These are phyloP conservation scores for Alethe diademata DNA, from an alignment of 2,113 vertebrate genomes.

Conservation along the genomic window DNA sequence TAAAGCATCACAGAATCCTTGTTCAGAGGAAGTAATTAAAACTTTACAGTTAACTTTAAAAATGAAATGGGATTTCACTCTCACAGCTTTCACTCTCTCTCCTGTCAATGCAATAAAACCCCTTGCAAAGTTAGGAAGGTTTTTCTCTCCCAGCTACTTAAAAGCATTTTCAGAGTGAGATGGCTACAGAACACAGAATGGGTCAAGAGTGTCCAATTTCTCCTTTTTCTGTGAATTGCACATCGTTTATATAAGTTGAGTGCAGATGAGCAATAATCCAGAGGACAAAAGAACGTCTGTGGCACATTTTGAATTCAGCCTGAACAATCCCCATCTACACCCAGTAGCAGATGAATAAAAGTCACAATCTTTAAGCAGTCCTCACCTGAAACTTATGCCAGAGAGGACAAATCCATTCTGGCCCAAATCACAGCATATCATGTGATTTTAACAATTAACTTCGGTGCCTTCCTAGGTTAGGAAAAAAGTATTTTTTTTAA, in stretches of 20 bases:
- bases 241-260: neutral
- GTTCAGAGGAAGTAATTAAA: conserved; percentile 67
- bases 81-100: neutral
- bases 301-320: neutral
- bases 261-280: neutral
- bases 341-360: neutral
- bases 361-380: neutral
- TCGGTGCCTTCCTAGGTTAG: neutral
- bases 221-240: neutral
- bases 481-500: fast-evolving
- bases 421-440: neutral
- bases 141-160: conserved; percentile 19
- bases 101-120: conserved; percentile 28
- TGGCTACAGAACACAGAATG: neutral
- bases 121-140: conserved; percentile 17
- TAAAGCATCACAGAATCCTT: conserved; percentile 25
- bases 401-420: neutral
- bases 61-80: conserved; percentile 42
- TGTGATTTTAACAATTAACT: neutral
- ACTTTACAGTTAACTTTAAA: conserved; percentile 58
- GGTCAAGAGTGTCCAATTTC: neutral
- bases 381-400: neutral
- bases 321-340: neutral
- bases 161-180: neutral
- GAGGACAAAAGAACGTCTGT: neutral